Base-by-base conservation (phyloP, 2,113 vertebrate species). In the Cardinalis cardinalis region DNA sequence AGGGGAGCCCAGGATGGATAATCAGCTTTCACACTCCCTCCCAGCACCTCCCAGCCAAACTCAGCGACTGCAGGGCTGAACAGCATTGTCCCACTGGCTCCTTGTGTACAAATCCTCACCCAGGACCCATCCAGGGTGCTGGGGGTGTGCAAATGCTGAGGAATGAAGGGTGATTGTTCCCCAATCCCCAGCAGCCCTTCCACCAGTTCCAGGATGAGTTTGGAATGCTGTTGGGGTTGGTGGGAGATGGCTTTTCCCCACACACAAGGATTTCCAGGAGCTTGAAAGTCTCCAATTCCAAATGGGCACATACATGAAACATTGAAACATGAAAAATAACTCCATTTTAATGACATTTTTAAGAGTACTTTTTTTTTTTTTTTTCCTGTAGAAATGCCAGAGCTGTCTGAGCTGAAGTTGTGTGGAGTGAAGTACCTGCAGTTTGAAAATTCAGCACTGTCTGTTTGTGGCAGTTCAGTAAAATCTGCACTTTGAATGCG, bases 1-100 rank as follows among this genome's bases (percentile, higher is more conserved):
- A 26, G 25, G 84, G 75, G 92, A 86, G 44, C 49, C 89, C 89
- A 64, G 76, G 90, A 87, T 89, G 92, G 76, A 61, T 84, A 94
- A 96, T 95, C 10, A 0, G 51, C 75, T 96, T 95, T 89, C 86
- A 86, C 91, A 88, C 59, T 73, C 65, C 43, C 10, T 53, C 34
- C 56, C 69, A 68, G 38, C 60, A n/a, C 65, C 77, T 65, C 69
- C 14, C 20, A 63, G 89, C 29, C 84, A 65, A 81, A 43, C 51
- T 86, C 90, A 89, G 10, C 36, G 85, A 24, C 84, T 92, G 65
- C 65, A n/a, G 91, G 76, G 69, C 75, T 84, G 78, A 68, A 58
- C 84, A 90, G 14, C 43, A 7, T 41, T 60, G 68, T 86, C 84
- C 91, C 65, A 32, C 78, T 82, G 83, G 36, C 69, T 73, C 55